Base-by-base conservation (phyloP, 2,888 invertebrate genomes). In the Malthinus seriepunctatus region DNA sequence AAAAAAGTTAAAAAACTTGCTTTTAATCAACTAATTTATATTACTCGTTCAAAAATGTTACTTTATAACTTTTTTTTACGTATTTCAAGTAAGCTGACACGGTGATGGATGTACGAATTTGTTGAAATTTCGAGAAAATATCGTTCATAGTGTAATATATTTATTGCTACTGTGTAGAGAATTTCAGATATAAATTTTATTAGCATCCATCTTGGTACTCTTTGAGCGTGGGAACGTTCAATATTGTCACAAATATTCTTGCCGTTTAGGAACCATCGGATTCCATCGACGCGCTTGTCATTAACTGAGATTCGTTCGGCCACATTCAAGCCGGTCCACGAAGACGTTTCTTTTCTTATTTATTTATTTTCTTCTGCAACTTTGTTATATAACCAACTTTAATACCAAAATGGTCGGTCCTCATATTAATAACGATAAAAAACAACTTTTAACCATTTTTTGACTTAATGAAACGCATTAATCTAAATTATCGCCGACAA, bases 201-300 rank as follows among this genome's bases (percentile, higher is more conserved):
- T 57, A 58, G 63, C 62, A 63, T 66, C 60, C 64, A 64, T 66
- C 64, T 66, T 62, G 62, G 61, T 60, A 50, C 51, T 50, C 47
- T 64, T 57, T 54, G 71, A 84, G 83, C 76, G 84, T 83, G 78
- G 84, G 84, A 70, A 84, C 83, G 76, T 80, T 70, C 81, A 83
- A 76, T 84, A 84, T 78, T 84, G 83, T 76, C 75, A 75, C 75
- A 75, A 73, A 74, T 73, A 75, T 74, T 73, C 73, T 67, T 70
- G 69, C 68, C 67, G 69, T 68, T 69, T 68, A 70, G 72, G 63
- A 65, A 72, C 73, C 75, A 76, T 73, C 75, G 71, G 71, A 76
- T 76, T 75, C 73, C 73, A 72, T 72, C 67, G 69, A 70, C 65
- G 68, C 72, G 71, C 65, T 68, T 70, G 75, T 73, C 73, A 72